Percentiles rank a stretch among this genome's conserved stretches.
These are phyloP conservation scores for Eurystomus gularis DNA, from an alignment of 2,113 vertebrate genomes.

Conservation along the genomic window DNA sequence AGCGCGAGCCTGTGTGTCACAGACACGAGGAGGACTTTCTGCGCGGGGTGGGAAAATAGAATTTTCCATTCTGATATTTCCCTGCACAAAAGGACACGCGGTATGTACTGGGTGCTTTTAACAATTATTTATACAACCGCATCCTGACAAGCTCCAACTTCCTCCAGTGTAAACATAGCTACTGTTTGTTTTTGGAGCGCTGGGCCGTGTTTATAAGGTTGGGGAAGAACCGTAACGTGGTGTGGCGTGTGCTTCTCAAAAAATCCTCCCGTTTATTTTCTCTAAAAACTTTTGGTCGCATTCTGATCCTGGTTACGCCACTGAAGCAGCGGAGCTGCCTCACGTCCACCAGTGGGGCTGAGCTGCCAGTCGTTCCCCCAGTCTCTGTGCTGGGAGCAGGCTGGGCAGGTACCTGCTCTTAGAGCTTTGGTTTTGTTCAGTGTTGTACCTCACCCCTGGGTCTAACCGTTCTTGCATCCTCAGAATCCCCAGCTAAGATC, in stretches of 20 bases:
- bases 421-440: neutral
- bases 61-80: slow-evolving; percentile 46
- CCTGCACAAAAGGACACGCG: slow-evolving; percentile 5
- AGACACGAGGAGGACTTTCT: neutral
- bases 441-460: neutral
- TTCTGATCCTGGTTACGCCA: neutral
- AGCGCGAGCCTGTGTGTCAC: neutral
- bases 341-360: neutral
- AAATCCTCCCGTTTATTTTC: neutral
- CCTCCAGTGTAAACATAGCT: slow-evolving; percentile 67
- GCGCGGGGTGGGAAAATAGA: neutral
- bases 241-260: neutral
- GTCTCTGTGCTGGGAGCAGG: neutral
- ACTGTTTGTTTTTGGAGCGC: slow-evolving; percentile 48
- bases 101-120: neutral
- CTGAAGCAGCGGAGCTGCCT: neutral
- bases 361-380: neutral
- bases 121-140: slow-evolving; percentile 68
- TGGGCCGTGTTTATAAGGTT: slow-evolving; percentile 35
- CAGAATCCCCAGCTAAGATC: neutral
- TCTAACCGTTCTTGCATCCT: neutral
- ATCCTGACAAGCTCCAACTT: slow-evolving; percentile 71
- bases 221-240: neutral
- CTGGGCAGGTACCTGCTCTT: neutral
- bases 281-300: neutral